Conservation (phyloP, 1,140 invertebrate species). For the Caenorhabditis remanei region DNA sequence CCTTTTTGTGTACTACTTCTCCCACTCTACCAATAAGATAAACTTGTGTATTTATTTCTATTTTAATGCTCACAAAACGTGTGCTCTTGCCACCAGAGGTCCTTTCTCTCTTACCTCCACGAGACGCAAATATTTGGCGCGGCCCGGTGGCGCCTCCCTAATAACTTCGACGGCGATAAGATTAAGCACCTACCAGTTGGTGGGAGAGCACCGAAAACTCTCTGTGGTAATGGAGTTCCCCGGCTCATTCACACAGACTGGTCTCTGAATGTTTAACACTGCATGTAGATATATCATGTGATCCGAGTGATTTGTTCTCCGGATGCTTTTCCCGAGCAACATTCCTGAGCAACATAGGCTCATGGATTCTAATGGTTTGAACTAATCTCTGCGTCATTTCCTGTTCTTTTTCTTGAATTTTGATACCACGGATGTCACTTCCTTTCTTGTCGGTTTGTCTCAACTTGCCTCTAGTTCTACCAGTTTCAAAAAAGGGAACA, state of each 20-base stretch:
- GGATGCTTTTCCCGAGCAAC: constrained; percentile 21
- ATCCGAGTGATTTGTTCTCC: constrained; percentile 16
- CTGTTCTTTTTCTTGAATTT: not conserved
- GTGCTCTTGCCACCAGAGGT: constrained; percentile 43
- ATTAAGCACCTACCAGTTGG: constrained; percentile 37
- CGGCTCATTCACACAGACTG: constrained; percentile 42
- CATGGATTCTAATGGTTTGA: not conserved
- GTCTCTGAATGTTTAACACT: constrained; percentile 43
- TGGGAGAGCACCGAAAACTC: not conserved
- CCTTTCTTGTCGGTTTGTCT: not conserved
- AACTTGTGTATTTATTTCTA: constrained; percentile 46
- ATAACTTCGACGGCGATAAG: constrained; percentile 32
- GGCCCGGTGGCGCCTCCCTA: constrained; percentile 41
- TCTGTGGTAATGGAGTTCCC: not conserved
- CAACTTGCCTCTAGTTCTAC: not conserved
- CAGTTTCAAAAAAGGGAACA: not conserved
- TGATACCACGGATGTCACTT: not conserved
- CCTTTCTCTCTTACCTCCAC: constrained; percentile 51
- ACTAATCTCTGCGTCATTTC: not conserved
- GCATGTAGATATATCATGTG: constrained; percentile 47
- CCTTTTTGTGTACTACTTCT: constrained; percentile 36
- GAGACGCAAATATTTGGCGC: constrained; percentile 52
- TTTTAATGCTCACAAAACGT: constrained; percentile 35
- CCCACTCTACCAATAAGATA: not conserved
- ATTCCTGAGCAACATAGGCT: not conserved